These are phyloP conservation scores for Rhimphoctona megacephalus DNA, from an alignment of 2,888 invertebrate species.

Conservation along the genomic window DNA sequence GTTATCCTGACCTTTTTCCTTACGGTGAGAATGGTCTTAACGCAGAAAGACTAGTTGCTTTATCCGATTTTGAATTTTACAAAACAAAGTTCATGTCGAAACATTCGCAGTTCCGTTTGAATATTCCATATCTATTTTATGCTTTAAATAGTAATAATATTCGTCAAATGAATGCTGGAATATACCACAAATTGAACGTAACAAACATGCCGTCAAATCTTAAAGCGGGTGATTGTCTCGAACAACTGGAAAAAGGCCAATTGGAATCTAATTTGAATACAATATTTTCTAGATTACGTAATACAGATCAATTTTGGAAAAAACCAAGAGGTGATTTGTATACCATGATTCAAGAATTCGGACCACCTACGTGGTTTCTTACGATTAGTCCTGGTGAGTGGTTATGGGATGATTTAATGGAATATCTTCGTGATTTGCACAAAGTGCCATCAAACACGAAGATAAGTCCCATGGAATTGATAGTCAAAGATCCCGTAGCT, in stretches of 20 bases:
- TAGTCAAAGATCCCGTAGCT: conserved; percentile 74
- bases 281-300: conserved; percentile 68
- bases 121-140: conserved; percentile 75
- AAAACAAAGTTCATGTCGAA: conserved; percentile 72
- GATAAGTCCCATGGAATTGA: conserved; percentile 10
- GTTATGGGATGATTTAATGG: conserved; percentile 75
- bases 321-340: conserved; percentile 64
- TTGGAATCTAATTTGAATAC: conserved; percentile 67
- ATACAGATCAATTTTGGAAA: conserved; percentile 69
- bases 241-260: conserved; percentile 53
- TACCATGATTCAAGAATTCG: conserved; percentile 72
- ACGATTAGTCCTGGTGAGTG: conserved; percentile 63
- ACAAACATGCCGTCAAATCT: conserved; percentile 40
- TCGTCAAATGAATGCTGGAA: conserved; percentile 71
- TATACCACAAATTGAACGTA: conserved; percentile 69
- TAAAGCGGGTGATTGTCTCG: conserved; percentile 51
- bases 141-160: conserved; percentile 72
- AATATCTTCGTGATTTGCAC: conserved; percentile 70
- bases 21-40: conserved; percentile 64
- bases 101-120: conserved; percentile 73
- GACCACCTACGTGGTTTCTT: conserved; percentile 73
- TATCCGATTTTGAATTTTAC: conserved; percentile 70
- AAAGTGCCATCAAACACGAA: background rate
- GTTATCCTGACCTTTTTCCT: conserved; percentile 63
- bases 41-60: conserved; percentile 44